Evolutionary conservation across 1,140 invertebrate species (phyloP).

Genomic region (Mylabris phalerata): DNA sequence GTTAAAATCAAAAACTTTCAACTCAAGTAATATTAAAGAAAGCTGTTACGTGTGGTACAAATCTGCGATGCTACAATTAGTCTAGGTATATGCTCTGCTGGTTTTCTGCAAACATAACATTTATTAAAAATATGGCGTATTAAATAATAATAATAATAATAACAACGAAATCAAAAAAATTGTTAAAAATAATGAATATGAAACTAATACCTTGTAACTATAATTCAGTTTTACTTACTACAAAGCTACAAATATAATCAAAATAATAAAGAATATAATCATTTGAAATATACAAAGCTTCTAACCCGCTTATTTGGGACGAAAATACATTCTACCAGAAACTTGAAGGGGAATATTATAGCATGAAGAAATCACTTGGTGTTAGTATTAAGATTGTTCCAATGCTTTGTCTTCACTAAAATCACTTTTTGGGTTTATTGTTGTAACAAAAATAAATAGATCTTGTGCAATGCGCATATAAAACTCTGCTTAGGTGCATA

Average conservation of each 20-base stretch:
- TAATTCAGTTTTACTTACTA: constrained; percentile 35
- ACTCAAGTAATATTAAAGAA: constrained; percentile 24
- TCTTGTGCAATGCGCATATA: constrained; percentile 31
- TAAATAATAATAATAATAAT: constrained; percentile 23
- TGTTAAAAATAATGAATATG: constrained; percentile 10
- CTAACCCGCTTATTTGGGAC: constrained; percentile 23
- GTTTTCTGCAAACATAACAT: constrained; percentile 40
- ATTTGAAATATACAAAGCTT: constrained; percentile 29
- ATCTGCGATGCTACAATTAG: constrained; percentile 40
- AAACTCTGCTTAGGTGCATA: constrained; percentile 2
- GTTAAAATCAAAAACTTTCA: background rate
- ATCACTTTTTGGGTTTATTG: too few relatives aligned
- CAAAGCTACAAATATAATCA: constrained; percentile 20
- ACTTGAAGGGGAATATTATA: too few relatives aligned
- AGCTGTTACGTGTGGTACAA: constrained; percentile 37
- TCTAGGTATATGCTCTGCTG: constrained; percentile 31
- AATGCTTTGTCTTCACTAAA: background rate
- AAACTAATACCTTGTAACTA: constrained; percentile 17
- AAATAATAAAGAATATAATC: constrained; percentile 13
- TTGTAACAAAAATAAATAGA: too few relatives aligned
- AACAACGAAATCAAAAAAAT: constrained; percentile 5
- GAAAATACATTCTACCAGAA: constrained; percentile 7
- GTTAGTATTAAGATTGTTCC: constrained; percentile 3
- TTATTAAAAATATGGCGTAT: constrained; percentile 30
- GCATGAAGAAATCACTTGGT: constrained; percentile 2